A percentile compares a stretch with the other conserved stretches of the same genome.
Conservation (phyloP, 2,113 vertebrate species). For the Ceyx cyanopectus region DNA sequence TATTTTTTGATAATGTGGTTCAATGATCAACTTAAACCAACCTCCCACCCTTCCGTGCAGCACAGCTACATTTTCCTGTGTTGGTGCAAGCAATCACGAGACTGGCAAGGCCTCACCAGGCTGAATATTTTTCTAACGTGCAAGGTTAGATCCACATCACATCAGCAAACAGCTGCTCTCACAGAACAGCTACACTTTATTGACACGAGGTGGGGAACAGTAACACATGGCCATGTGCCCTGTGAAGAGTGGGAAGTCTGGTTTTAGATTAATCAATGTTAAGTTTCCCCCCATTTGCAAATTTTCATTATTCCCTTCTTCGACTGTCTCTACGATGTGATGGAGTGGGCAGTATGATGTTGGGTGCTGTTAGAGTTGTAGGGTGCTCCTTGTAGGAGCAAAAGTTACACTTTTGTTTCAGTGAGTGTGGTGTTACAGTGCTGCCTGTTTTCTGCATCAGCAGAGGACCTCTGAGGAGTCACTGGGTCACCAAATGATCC, state of each 20-base stretch:
- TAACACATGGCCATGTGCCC: fast-evolving
- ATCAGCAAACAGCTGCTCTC: neutral
- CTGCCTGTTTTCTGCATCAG: neutral
- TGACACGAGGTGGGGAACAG: neutral
- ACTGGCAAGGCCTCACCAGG: neutral
- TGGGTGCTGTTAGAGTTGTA: neutral
- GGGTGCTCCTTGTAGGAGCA: neutral
- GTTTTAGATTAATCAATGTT: neutral
- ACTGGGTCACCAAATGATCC: neutral
- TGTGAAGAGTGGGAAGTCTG: fast-evolving
- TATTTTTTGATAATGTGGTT: neutral
- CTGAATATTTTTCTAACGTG: neutral
- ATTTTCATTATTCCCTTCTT: neutral
- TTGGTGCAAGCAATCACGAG: neutral
- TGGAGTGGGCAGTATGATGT: neutral
- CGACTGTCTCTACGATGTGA: neutral
- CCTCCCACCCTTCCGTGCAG: neutral
- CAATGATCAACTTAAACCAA: neutral
- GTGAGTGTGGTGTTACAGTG: neutral
- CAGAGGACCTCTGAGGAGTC: neutral
- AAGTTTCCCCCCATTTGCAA: neutral
- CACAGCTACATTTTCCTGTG: neutral
- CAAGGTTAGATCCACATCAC: neutral
- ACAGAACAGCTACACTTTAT: neutral
- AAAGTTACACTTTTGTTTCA: neutral